Evolutionary conservation across 1,140 invertebrate genomes (phyloP), one percentile per base, ranked within the genome.

Genomic region (Drosophila orena): DNA sequence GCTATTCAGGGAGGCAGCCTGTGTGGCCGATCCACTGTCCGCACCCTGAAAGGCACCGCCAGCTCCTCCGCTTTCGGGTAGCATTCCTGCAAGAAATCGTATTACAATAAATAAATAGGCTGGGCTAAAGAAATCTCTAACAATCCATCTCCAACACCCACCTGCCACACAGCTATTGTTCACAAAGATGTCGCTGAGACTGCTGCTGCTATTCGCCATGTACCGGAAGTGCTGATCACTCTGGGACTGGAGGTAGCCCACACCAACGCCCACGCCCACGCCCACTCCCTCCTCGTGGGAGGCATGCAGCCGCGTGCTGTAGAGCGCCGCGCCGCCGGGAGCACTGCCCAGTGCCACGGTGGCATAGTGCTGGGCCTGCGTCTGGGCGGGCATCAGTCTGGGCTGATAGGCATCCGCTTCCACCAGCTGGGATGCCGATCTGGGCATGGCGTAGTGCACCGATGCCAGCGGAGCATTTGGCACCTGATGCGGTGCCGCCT

Each of bases 211-310:
- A 17, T 90, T 91, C 15, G 74, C 74, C 77, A 91, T 81, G 15
- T 89, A 92, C 22, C 79, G 81, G 43, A 92, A 91, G 22, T 92
- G 91, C 44, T 92, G 91, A 62, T 92, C 90, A 59, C 91, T 92
- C 66, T 91, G 91, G 10, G 91, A 92, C 12, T 90, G 79, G 5
- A 90, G 58, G 14, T 91, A 90, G 17, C 71, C 68, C 7, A 46
- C 65, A 15, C 58, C 49, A 20, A 50, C 60, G 12, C 46, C 58
- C 35, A 52, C 38, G 34, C 70, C 55, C 10, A 38, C 43, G 11
- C 58, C 52, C 42, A 59, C 20, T 35, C 49, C 38, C 38, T 78
- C 77, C 27, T 73, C 84, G 3, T 84, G 73, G 46, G 86, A 83
- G 44, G 46, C 62, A 5, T 83, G 81, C 47, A 90, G 30, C 11